Conservation (phyloP, 35 echinoderm and acorn worm species). For the Apostichopus californicus region DNA sequence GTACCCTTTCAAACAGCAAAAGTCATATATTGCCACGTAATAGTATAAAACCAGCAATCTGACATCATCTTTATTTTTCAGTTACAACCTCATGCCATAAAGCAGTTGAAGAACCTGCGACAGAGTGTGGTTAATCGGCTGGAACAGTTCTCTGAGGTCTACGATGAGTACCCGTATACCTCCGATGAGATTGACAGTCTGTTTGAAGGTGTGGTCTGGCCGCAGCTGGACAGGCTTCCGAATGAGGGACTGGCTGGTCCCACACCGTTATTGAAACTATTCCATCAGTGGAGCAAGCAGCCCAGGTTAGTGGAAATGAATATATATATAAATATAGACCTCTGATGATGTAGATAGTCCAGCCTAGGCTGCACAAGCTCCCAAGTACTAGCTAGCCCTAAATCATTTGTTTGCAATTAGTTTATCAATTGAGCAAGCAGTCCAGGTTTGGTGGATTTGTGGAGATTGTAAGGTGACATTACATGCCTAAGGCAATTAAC, state of each 20-base stretch:
- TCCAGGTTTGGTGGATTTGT: conserved; percentile 43
- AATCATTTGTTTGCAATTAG: conserved; percentile 67
- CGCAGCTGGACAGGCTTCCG: conserved; percentile 71
- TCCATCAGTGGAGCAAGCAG: conserved; percentile 71
- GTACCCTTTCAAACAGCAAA: background rate
- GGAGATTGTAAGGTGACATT: too few species aligned
- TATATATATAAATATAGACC: background rate
- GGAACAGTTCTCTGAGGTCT: conserved; percentile 78
- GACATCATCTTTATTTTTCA: conserved; percentile 29
- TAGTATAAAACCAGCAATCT: too few species aligned
- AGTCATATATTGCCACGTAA: too few species aligned
- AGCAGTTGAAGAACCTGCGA: conserved; percentile 85
- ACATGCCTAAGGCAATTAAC: too few species aligned
- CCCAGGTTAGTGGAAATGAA: conserved; percentile 49
- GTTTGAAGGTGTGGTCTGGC: conserved; percentile 81
- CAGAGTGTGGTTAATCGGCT: conserved; percentile 68
- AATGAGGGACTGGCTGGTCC: conserved; percentile 77
- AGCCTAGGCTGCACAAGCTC: background rate
- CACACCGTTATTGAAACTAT: conserved; percentile 74
- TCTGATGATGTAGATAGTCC: background rate
- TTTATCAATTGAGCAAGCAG: conserved; percentile 66
- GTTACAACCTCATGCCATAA: conserved; percentile 70
- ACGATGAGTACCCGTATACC: conserved; percentile 80
- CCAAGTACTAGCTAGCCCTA: conserved; percentile 70
- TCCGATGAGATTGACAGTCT: conserved; percentile 77